Evolutionary conservation across 2,888 invertebrate genomes (phyloP), one percentile per base, ranked within the genome.

Genomic region (Dyspetes luteomarginatus): DNA sequence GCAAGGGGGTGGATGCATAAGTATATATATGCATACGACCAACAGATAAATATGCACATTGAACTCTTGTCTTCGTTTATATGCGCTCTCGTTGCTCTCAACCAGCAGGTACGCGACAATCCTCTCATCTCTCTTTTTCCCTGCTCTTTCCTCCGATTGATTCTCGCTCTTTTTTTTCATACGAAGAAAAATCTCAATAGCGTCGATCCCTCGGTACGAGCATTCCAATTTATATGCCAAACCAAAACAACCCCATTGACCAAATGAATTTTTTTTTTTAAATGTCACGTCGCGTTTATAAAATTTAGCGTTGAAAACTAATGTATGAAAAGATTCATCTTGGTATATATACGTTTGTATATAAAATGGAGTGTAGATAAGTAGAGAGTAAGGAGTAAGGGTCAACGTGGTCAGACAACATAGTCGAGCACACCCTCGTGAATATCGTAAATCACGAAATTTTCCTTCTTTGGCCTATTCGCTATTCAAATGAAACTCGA

Each of bases 41-140:
- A 86, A 85, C 85, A 85, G 85, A 89, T 87, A 89, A 84, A 87
- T 89, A 88, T 86, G 83, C 82, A 73, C 80, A 82, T 80, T 84
- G 81, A 78, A 77, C 76, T 76, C 43, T 77, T 82, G 76, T 75
- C 78, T 82, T 71, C 76, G 80, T 81, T 78, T 43, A 58, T 71
- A 74, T 81, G 72, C 62, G 30, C 56, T 58, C 58, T 76, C 64
- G 52, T 71, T 55, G 65, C 26, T 67, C 62, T 58, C 26, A 65
- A 56, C 43, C 68, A n/a, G n/a, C 67, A 41, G 55, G 24, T 73
- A 55, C 52, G 15, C 77, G 36, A 62, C 43, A 69, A 82, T 82
- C 74, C 73, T 71, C 65, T 36, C 73, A 52, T 65, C 69, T 71
- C 50, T 50, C 36, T 81, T 48, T 77, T 17, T 71, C 26, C 64